Base-by-base conservation (phyloP, 2,113 vertebrate genomes). In the Halichoeres trimaculatus region DNA sequence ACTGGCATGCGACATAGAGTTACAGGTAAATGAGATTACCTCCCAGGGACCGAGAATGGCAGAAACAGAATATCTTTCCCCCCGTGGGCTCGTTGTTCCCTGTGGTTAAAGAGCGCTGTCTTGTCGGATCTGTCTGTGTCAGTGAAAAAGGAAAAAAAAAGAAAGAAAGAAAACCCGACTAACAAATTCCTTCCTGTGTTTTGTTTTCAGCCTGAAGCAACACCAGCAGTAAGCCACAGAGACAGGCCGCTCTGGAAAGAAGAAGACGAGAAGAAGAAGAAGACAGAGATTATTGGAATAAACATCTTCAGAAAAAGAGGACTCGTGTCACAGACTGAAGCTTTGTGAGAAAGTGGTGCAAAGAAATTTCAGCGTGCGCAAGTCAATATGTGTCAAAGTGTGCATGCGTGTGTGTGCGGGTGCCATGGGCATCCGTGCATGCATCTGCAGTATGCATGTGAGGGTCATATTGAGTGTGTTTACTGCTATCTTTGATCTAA, bases 201-300 rank as follows among this genome's bases (percentile, higher is more conserved):
- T 83, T 72, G 61, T 79, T 88, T 85, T 71, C 86, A 93, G 92
- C 88, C 80, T 93, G 85, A 93, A 93, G 89, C 91, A 90, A 68
- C 87, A 91, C 88, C 92, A 93, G 89, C 91, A 91, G 88, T 92
- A 72, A 90, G 88, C 78, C 69, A 64, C 55, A 1, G 41, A 71
- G 78, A 76, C 76, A 70, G 48, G 61, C 62, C 70, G n/a, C 78
- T 48, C 43, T 48, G 73, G 56, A 76, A 74, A 58, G 58, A 71
- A 69, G 77, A 83, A 7, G 48, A 45, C 30, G 30, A 30, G 73
- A 74, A 57, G 57, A 70, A 70, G 77, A 83, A 8, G 80, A 72
- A 70, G 74, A 81, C 53, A 19, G 54, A 70, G 56, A 87, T 78
- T 67, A 74, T 9, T 63, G 71, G 80, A 79, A 73, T 70, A 75